Conservation (phyloP, 2,888 invertebrate genomes). For the Phragmatobia fuliginosa region DNA sequence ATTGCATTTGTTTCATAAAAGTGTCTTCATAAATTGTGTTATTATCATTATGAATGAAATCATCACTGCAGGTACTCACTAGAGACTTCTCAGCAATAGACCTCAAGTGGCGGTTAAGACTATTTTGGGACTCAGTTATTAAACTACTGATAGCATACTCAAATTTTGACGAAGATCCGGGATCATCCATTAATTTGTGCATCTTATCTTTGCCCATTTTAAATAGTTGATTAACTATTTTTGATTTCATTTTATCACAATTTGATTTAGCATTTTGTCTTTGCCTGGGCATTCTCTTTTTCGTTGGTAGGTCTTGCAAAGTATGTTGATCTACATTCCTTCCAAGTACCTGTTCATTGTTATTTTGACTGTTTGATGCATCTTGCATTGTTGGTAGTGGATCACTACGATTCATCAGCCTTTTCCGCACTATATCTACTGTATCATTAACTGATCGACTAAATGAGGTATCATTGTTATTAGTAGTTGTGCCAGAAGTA, state of each 20-base stretch:
- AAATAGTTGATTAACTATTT: constrained; percentile 82
- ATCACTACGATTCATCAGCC: constrained; percentile 73
- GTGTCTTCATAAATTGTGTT: constrained; percentile 90
- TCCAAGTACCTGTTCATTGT: constrained; percentile 48
- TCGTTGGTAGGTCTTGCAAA: constrained; percentile 64
- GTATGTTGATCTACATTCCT: constrained; percentile 45
- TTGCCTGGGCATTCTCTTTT: constrained; percentile 63
- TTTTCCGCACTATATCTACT: constrained; percentile 76
- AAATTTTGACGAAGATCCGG: constrained; percentile 82
- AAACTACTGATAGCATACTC: constrained; percentile 83
- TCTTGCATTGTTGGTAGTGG: constrained; percentile 55
- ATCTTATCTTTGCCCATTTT: constrained; percentile 84
- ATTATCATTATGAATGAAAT: constrained; percentile 87
- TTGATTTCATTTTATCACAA: constrained; percentile 80
- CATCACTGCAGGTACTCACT: constrained; percentile 67
- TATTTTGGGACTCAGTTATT: constrained; percentile 82
- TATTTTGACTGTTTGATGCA: constrained; percentile 45
- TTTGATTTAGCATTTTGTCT: constrained; percentile 64
- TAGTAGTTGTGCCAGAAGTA: constrained; percentile 64
- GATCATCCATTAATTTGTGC: constrained; percentile 82
- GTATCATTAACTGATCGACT: constrained; percentile 80
- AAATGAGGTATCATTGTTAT: constrained; percentile 73
- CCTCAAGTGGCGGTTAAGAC: constrained; percentile 77
- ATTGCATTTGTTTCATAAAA: constrained; percentile 90
- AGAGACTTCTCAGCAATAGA: constrained; percentile 82